These are phyloP conservation scores for Pyrochroa serraticornis DNA, from an alignment of 2,888 invertebrate genomes.

Conservation along the genomic window DNA sequence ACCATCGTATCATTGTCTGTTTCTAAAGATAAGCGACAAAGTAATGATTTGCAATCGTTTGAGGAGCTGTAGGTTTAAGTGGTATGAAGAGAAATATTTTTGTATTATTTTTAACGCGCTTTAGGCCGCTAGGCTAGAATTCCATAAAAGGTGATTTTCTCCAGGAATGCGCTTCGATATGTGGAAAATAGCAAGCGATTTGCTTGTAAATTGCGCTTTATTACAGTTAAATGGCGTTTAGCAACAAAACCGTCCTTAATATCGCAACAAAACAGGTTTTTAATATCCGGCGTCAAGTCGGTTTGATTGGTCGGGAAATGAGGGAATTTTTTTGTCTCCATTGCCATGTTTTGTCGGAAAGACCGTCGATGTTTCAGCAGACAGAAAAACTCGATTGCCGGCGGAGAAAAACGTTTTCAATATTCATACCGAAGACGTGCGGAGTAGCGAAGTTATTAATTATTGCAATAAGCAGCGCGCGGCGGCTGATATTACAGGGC, in stretches of 20 bases:
- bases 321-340: background rate
- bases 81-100: too few species aligned
- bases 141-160: background rate
- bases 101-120: too few species aligned
- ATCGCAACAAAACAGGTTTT: slow-evolving; percentile 16
- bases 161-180: slow-evolving; percentile 16
- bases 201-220: slow-evolving; percentile 32
- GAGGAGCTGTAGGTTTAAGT: too few species aligned
- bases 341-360: too few species aligned
- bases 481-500: slow-evolving; percentile 55
- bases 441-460: slow-evolving; percentile 35
- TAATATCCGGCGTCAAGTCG: background rate
- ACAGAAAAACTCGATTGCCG: slow-evolving; percentile 9
- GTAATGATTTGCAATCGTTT: too few species aligned
- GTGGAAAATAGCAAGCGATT: slow-evolving; percentile 31
- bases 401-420: slow-evolving; percentile 31
- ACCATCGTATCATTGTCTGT: too few species aligned
- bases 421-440: slow-evolving; percentile 30
- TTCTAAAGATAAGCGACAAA: too few species aligned
- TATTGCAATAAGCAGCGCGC: slow-evolving; percentile 39
- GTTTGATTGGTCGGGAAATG: slow-evolving; percentile 4
- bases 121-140: too few species aligned
- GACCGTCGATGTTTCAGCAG: slow-evolving; percentile 7
- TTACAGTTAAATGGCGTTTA: slow-evolving; percentile 29
- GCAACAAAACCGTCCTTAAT: slow-evolving; percentile 17